Percentiles rank a stretch among this genome's conserved stretches.
Conservation (phyloP, 2,888 invertebrate species). For the Caenorhabditis sp. region DNA sequence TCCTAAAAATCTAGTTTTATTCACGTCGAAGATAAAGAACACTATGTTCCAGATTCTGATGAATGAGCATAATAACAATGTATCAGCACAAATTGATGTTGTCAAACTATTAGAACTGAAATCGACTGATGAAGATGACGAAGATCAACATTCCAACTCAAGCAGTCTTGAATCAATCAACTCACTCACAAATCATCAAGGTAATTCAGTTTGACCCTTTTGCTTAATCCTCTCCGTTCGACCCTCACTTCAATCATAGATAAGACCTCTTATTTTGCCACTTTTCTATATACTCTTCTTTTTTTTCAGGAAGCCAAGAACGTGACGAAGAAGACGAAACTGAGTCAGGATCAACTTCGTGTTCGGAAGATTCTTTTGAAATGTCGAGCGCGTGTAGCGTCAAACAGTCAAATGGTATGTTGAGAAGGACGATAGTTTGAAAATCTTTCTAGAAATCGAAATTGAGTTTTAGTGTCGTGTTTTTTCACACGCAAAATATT, state of each 20-base stretch:
- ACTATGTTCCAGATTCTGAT: constrained; percentile 12
- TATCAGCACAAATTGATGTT: constrained; percentile 24
- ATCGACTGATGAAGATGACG: constrained; percentile 43
- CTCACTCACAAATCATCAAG: constrained; percentile 48
- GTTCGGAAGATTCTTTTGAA: constrained; percentile 65
- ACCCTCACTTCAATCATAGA: neutral
- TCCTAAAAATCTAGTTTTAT: no score
- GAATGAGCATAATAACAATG: constrained; percentile 36
- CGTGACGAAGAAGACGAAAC: constrained; percentile 35
- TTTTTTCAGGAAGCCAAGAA: constrained; percentile 28
- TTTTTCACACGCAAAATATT: constrained; percentile 6
- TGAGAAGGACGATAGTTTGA: neutral
- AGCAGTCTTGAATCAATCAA: constrained; percentile 42
- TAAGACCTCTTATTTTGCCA: neutral
- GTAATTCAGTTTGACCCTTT: constrained; percentile 5
- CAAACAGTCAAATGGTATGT: constrained; percentile 3
- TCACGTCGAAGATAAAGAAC: no score
- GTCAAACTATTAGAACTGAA: constrained; percentile 37
- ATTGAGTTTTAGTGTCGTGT: neutral
- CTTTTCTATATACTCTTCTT: neutral
- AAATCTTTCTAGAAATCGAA: no score
- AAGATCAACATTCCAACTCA: constrained; percentile 45
- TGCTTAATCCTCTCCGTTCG: neutral
- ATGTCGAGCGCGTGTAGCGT: constrained; percentile 51
- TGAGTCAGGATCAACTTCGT: constrained; percentile 60